Evolutionary conservation across 2,888 invertebrate genomes (phyloP), one percentile per base, ranked within the genome.

Genomic region (Erebia epiphron): DNA sequence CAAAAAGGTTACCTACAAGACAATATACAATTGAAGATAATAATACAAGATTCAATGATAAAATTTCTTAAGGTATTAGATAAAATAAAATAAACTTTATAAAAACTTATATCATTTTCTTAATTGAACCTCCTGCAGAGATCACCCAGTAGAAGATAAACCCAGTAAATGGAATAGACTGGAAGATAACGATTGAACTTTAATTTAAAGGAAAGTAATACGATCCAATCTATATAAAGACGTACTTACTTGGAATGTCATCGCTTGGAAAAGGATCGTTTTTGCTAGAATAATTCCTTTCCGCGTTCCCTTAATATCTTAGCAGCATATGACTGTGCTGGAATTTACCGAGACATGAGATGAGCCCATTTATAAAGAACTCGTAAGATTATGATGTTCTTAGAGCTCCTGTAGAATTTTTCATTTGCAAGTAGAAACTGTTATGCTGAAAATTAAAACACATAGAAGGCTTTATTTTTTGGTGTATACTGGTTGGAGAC

Each of bases 121-220:
- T 67, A 67, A 67, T 67, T 58, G 67, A 67, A 58, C 58, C 14
- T 35, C 35, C 46, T 67, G 67, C 58, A 58, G 50, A 67, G 67
- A 67, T 66, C 62, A 43, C 49, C 21, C 18, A n/a, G 54, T n/a
- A 46, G 56, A 61, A 54, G 46, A 63, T 46, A 35, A 35, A 35
- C 35, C 35, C 35, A 56, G 46, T 52, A 57, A 56, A 63, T 54
- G 56, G 46, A 68, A 68, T 57, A 56, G 46, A 43, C 57, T 35
- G 16, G 49, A 63, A 46, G 54, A 63, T 68, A 63, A 68, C 67
- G 63, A 68, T 63, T 49, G 57, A 63, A 68, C 56, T 68, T 68
- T 68, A 63, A 63, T 63, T 68, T 54, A 68, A 68, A 63, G 46
- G 62, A 57, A 63, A 68, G 68, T 63, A 68, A 68, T 68, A 57